A percentile compares a stretch with the other conserved stretches of the same genome.
phyloP scores from a whole-genome alignment of 2,797 vertebrate species.

The Macropus fuliginosus region DNA sequence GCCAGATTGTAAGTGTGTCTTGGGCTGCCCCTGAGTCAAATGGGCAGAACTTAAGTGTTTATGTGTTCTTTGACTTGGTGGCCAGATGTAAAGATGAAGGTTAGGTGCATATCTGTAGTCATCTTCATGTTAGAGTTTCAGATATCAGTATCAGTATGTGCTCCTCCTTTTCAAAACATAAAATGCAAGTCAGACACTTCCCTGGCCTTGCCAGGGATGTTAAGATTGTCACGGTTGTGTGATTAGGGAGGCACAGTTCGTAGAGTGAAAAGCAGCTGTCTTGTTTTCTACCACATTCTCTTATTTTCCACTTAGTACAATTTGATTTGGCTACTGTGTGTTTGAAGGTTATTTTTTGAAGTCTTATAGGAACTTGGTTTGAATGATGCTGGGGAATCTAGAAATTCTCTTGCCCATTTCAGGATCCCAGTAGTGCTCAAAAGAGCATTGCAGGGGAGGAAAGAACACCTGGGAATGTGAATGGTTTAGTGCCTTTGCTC shows the following conservation, averaged over 20 bases:
- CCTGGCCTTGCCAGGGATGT: slow-evolving; percentile 50
- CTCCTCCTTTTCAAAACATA: slow-evolving; percentile 69
- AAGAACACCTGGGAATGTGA: background rate
- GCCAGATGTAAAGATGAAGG: slow-evolving; percentile 43
- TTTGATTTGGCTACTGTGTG: slow-evolving; percentile 41
- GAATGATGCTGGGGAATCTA: slow-evolving; percentile 54
- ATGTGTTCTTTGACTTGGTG: slow-evolving; percentile 15
- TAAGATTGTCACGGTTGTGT: slow-evolving; percentile 56
- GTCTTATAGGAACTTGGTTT: slow-evolving; percentile 39
- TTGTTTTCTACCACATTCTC: slow-evolving; percentile 11
- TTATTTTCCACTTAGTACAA: slow-evolving; percentile 43
- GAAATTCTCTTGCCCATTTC: slow-evolving; percentile 14
- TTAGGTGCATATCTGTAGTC: slow-evolving; percentile 20
- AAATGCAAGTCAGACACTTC: slow-evolving; percentile 24
- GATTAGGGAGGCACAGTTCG: slow-evolving; percentile 40
- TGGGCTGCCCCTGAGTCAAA: background rate
- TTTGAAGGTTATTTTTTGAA: slow-evolving; percentile 62
- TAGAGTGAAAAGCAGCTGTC: slow-evolving; percentile 2
- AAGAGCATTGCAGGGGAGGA: background rate
- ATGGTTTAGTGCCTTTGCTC: background rate
- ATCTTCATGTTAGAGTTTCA: background rate
- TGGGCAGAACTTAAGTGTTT: slow-evolving; percentile 17
- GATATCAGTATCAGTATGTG: slow-evolving; percentile 37
- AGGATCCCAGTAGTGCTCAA: background rate
- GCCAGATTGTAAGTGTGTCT: slow-evolving; percentile 4